phyloP scores from a whole-genome alignment of 2,888 invertebrate species.

The Drosophila subquinaria region DNA sequence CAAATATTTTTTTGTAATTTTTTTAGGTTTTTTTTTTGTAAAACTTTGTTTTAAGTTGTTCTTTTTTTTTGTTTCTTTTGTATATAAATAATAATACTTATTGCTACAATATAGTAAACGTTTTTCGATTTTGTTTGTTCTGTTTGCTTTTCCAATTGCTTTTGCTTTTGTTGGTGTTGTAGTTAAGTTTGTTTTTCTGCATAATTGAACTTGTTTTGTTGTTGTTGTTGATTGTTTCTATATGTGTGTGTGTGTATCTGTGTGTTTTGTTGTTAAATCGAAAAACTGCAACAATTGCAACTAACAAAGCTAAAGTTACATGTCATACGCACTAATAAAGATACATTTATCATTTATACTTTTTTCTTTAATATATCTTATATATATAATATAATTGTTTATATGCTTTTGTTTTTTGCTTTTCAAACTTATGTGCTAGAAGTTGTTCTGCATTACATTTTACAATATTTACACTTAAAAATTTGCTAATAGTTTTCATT shows the following conservation, averaged over 20 bases:
- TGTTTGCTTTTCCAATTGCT: slow-evolving; percentile 21
- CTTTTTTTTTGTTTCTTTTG: slow-evolving; percentile 67
- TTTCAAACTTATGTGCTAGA: slow-evolving; percentile 52
- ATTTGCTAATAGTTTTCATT: slow-evolving; percentile 78
- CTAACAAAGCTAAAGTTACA: slow-evolving; percentile 78
- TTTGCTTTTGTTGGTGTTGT: slow-evolving; percentile 33
- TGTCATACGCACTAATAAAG: slow-evolving; percentile 64
- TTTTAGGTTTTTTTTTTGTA: slow-evolving; percentile 71
- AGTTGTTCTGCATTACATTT: slow-evolving; percentile 57
- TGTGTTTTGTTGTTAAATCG: slow-evolving; percentile 50
- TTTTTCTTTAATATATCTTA: not conserved
- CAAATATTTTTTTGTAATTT: slow-evolving; percentile 57
- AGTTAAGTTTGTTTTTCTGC: slow-evolving; percentile 41
- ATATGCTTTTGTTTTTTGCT: slow-evolving; percentile 37
- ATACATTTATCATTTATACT: slow-evolving; percentile 48
- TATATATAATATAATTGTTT: slow-evolving; percentile 36
- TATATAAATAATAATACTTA: slow-evolving; percentile 85
- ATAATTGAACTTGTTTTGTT: slow-evolving; percentile 59
- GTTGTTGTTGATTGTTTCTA: slow-evolving; percentile 24
- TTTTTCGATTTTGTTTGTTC: slow-evolving; percentile 66
- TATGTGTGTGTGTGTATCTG: slow-evolving; percentile 8
- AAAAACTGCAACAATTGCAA: slow-evolving; percentile 80
- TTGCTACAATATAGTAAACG: slow-evolving; percentile 80
- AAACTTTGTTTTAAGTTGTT: slow-evolving; percentile 83
- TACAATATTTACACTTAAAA: slow-evolving; percentile 79